Conservation (phyloP, 2,888 invertebrate genomes). For the Herminia tarsipennalis region DNA sequence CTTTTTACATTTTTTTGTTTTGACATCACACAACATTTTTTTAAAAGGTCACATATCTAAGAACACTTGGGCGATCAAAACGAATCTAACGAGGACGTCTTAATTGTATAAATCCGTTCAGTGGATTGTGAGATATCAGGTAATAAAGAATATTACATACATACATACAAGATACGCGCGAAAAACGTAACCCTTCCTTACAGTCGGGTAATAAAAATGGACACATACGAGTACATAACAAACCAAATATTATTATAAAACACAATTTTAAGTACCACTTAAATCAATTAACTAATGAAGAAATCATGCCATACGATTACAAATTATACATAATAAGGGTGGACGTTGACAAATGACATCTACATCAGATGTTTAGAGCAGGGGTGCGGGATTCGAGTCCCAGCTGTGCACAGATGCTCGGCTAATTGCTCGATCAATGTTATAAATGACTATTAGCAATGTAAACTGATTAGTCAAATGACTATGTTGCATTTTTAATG, state of each 20-base stretch:
- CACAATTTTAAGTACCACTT: not conserved
- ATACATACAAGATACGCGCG: too few relatives aligned
- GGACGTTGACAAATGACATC: slow-evolving; percentile 56
- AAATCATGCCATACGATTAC: slow-evolving; percentile 22
- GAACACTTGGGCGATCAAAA: too few relatives aligned
- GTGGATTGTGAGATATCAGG: too few relatives aligned
- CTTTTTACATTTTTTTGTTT: too few relatives aligned
- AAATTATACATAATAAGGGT: slow-evolving; percentile 34
- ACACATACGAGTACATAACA: not conserved
- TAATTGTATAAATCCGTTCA: too few relatives aligned
- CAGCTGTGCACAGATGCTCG: slow-evolving; percentile 53
- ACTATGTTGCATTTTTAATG: slow-evolving; percentile 22
- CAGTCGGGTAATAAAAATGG: too few relatives aligned
- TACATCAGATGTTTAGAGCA: slow-evolving; percentile 38
- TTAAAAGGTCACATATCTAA: not conserved
- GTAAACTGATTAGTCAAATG: slow-evolving; percentile 35
- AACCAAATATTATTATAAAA: not conserved
- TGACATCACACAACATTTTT: not conserved
- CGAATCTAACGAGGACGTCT: too few relatives aligned
- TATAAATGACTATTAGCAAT: slow-evolving; percentile 45
- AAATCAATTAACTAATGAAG: slow-evolving; percentile 19
- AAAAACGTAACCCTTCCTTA: too few relatives aligned
- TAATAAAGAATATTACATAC: too few relatives aligned
- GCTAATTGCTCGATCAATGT: slow-evolving; percentile 53
- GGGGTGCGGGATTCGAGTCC: slow-evolving; percentile 48